A percentile compares a stretch with the other conserved stretches of the same genome.
Conservation (phyloP, 2,888 invertebrate genomes). For the Eupithecia abbreviata region DNA sequence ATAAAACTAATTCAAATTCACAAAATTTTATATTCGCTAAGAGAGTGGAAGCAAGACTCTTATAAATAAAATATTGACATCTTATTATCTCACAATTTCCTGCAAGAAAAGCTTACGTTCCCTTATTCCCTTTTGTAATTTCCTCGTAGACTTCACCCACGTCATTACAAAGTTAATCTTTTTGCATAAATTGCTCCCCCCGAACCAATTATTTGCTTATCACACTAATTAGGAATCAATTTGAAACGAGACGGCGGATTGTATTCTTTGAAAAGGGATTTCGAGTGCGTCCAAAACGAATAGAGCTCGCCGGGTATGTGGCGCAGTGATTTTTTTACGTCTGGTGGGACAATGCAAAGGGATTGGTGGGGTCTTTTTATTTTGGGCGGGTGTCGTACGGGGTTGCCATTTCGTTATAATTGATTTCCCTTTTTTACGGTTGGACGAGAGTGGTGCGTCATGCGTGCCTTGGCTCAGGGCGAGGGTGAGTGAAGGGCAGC, state of each 20-base stretch:
- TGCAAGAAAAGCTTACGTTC: slow-evolving; percentile 18
- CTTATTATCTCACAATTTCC: slow-evolving; percentile 18
- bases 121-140: slow-evolving; percentile 24
- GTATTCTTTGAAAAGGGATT: slow-evolving; percentile 64
- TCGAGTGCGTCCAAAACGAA: slow-evolving; percentile 50
- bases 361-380: slow-evolving; percentile 51
- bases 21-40: slow-evolving; percentile 11
- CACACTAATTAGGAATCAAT: slow-evolving; percentile 73
- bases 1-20: slow-evolving; percentile 6
- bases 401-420: slow-evolving; percentile 78
- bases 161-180: slow-evolving; percentile 34
- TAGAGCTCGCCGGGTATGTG: slow-evolving; percentile 50
- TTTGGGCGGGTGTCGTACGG: slow-evolving; percentile 57
- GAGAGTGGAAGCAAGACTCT: slow-evolving; percentile 1
- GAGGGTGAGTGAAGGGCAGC: slow-evolving; percentile 58
- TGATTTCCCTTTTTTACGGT: slow-evolving; percentile 81
- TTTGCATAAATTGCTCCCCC: slow-evolving; percentile 34
- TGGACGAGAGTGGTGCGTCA: slow-evolving; percentile 68
- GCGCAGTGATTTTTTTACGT: slow-evolving; percentile 43
- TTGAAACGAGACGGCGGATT: slow-evolving; percentile 69
- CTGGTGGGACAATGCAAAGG: slow-evolving; percentile 43
- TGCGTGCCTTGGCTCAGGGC: slow-evolving; percentile 63
- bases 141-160: slow-evolving; percentile 28
- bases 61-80: slow-evolving; percentile 28
- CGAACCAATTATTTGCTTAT: slow-evolving; percentile 58